Evolutionary conservation across 2,797 vertebrate genomes (phyloP), one percentile per base, ranked within the genome.

Genomic region (Limosa lapponica): DNA sequence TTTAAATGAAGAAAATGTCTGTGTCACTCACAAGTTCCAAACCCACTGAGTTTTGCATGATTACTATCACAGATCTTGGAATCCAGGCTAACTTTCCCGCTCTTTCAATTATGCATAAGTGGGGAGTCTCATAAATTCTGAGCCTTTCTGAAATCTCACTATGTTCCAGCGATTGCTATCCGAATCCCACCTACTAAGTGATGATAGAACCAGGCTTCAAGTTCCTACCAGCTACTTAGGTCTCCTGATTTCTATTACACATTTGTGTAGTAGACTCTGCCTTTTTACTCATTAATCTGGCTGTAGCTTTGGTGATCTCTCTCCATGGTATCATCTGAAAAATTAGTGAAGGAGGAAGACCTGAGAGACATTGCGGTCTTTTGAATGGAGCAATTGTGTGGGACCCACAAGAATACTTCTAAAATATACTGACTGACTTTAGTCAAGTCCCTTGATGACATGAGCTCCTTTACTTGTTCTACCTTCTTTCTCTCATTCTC

Each of bases 61-160:
- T 94, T 94, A 16, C 52, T 62, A n/a, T 71, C 3, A 1, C 87
- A 72, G 79, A 83, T 59, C 36, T 93, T 95, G 61, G 75, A 95
- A 95, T 71, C 41, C 41, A 75, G 44, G 36, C 67, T 86, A 57
- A 37, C 69, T 81, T 95, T 86, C 75, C 58, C 0, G 0, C 43
- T 90, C 75, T 92, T 92, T 92, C 91, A 92, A 57, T 83, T 85
- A 72, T 13, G 8, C 6, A 0, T 74, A 79, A 88, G 87, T 88
- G 61, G 54, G 54, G 69, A 95, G 57, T 81, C 91, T 72, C 91
- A 88, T 96, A 96, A 96, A 96, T 95, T 67, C 64, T 85, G 79
- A 93, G 52, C 4, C 37, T 43, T 91, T 75, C 49, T 90, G 91
- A 91, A 91, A 88, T 87, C 65, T 57, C 81, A 25, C 25, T 66